Percentiles rank a stretch among this genome's conserved stretches.
These are phyloP conservation scores for Corythaeola cristata DNA, from an alignment of 2,113 vertebrate species.

Conservation along the genomic window DNA sequence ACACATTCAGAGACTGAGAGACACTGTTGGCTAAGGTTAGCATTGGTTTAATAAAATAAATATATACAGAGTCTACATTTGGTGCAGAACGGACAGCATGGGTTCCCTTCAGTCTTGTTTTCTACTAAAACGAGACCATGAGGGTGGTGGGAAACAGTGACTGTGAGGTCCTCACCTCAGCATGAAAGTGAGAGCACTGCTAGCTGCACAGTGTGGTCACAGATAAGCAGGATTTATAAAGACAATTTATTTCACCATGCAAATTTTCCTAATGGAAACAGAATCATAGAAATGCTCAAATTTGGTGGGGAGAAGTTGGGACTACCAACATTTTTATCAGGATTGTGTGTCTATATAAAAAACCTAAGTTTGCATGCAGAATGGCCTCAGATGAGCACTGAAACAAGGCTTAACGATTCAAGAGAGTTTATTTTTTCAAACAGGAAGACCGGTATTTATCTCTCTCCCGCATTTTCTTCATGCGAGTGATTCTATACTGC, in stretches of 20 bases:
- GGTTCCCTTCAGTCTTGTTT: neutral
- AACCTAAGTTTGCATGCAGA: neutral
- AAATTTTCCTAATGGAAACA: neutral
- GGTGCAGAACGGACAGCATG: neutral
- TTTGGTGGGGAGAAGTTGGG: rapidly evolving
- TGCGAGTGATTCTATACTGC: conserved; percentile 74
- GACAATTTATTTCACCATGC: neutral
- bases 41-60: neutral
- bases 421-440: neutral
- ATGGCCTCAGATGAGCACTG: neutral
- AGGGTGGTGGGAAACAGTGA: neutral
- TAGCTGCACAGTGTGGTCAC: neutral
- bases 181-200: neutral
- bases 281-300: neutral
- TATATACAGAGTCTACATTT: neutral
- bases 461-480: conserved; percentile 93
- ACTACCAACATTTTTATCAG: neutral
- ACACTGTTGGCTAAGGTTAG: neutral
- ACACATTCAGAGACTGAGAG: neutral
- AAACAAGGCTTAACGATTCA: neutral
- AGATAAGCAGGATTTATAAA: neutral
- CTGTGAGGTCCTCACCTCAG: neutral
- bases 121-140: neutral
- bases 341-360: neutral
- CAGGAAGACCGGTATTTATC: conserved; percentile 85